Conservation (phyloP, 1,140 invertebrate species). For the Uloborus diversus region DNA sequence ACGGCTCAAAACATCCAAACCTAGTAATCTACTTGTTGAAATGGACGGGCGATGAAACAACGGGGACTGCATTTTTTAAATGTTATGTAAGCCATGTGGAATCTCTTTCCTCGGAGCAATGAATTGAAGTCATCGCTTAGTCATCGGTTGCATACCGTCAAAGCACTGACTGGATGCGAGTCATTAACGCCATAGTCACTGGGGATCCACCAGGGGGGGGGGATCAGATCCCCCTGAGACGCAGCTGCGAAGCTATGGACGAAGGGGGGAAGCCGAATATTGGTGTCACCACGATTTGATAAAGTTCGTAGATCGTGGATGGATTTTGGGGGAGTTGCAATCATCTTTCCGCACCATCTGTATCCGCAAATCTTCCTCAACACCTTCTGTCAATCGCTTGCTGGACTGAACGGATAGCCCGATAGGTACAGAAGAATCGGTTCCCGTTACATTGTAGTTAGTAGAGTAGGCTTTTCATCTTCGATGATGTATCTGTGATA, state of each 20-base stretch:
- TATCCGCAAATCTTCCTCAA: neutral
- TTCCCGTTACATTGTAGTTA: neutral
- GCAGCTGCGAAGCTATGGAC: conserved; percentile 7
- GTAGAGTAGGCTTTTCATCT: neutral
- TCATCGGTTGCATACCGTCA: conserved; percentile 32
- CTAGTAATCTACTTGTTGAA: no score
- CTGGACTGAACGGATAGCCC: neutral
- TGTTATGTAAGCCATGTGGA: no score
- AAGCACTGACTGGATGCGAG: conserved; percentile 29
- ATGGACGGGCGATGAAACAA: no score
- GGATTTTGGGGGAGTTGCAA: neutral
- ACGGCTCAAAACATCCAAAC: no score
- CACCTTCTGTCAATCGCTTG: neutral
- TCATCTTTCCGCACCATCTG: conserved; percentile 10
- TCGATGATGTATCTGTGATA: neutral
- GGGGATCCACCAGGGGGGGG: neutral
- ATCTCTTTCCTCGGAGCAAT: no score
- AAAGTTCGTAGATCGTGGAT: conserved; percentile 18
- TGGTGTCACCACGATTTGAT: conserved; percentile 50
- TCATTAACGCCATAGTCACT: conserved; percentile 38
- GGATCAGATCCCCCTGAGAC: neutral
- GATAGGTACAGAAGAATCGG: neutral
- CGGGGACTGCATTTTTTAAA: no score
- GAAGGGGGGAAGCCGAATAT: conserved; percentile 26
- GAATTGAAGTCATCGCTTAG: conserved; percentile 24